Evolutionary conservation across 2,888 invertebrate genomes (phyloP).

Genomic region (Macropis europaea): DNA sequence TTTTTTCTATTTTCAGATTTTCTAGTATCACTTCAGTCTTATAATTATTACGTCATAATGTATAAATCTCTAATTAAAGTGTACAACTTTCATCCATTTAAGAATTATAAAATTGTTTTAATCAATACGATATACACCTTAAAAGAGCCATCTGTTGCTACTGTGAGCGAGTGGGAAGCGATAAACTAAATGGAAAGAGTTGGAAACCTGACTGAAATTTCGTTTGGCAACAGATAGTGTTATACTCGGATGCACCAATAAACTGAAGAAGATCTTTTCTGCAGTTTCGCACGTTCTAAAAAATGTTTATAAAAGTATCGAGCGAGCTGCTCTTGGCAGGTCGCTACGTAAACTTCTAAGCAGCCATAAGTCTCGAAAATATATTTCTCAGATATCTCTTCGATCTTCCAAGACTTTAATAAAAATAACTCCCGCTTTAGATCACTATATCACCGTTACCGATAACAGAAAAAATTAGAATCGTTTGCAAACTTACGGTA

Average conservation of each 20-base stretch:
- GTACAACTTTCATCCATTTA: too few relatives aligned
- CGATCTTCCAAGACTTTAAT: not conserved
- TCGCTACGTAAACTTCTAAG: slow-evolving; percentile 1
- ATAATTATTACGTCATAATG: too few relatives aligned
- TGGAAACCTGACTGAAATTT: not conserved
- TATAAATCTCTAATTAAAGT: too few relatives aligned
- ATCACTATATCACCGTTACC: not conserved
- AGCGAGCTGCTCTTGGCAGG: not conserved
- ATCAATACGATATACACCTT: too few relatives aligned
- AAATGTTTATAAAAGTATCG: slow-evolving; percentile 13
- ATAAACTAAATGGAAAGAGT: not conserved
- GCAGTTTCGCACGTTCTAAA: not conserved
- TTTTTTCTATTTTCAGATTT: too few relatives aligned
- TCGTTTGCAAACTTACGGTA: not conserved
- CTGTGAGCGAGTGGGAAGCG: too few relatives aligned
- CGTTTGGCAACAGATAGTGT: not conserved
- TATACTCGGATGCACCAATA: not conserved
- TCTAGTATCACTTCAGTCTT: too few relatives aligned
- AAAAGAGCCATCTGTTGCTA: too few relatives aligned
- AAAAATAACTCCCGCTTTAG: not conserved
- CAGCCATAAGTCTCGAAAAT: not conserved
- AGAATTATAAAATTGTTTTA: too few relatives aligned
- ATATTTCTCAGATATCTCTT: not conserved
- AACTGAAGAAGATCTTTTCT: not conserved
- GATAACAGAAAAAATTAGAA: not conserved